Conservation (phyloP, 2,888 invertebrate genomes). For the Mesochorus sp. region DNA sequence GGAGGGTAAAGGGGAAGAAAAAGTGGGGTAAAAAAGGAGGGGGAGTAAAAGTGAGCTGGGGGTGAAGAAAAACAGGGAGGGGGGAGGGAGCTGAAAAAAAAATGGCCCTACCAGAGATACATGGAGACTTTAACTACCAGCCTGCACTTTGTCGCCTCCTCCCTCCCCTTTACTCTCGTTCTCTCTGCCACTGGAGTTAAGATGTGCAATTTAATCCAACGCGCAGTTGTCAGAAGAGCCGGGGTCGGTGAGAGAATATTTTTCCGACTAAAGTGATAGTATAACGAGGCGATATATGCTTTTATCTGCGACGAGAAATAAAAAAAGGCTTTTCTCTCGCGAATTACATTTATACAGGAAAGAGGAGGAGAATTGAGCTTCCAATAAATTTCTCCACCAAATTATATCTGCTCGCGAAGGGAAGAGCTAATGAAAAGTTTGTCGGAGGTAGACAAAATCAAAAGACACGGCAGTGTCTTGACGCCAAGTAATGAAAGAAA, state of each 20-base stretch:
- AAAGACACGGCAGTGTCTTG: no score
- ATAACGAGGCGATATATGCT: background rate
- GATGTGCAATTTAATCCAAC: conserved; percentile 52
- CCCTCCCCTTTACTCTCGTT: background rate
- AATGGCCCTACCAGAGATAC: conserved; percentile 19
- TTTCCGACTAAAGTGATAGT: background rate
- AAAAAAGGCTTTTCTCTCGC: no score
- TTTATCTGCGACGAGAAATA: no score
- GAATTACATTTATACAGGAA: background rate
- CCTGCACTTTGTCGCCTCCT: conserved; percentile 48
- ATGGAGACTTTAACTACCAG: conserved; percentile 41
- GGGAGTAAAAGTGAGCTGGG: no score
- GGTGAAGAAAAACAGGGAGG: background rate
- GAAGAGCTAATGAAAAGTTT: no score
- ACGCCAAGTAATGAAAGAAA: no score
- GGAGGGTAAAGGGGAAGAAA: background rate
- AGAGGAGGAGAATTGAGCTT: no score
- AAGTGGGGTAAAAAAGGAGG: no score
- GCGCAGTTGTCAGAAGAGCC: background rate
- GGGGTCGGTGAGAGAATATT: conserved; percentile 41
- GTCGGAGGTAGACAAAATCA: no score
- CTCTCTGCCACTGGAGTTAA: conserved; percentile 18
- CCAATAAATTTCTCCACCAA: no score
- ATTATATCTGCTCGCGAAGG: no score
- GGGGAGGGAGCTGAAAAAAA: conserved; percentile 33